These are phyloP conservation scores for Crossaster papposus DNA, from an alignment of 53 echinoderm and acorn worm genomes.

Conservation along the genomic window DNA sequence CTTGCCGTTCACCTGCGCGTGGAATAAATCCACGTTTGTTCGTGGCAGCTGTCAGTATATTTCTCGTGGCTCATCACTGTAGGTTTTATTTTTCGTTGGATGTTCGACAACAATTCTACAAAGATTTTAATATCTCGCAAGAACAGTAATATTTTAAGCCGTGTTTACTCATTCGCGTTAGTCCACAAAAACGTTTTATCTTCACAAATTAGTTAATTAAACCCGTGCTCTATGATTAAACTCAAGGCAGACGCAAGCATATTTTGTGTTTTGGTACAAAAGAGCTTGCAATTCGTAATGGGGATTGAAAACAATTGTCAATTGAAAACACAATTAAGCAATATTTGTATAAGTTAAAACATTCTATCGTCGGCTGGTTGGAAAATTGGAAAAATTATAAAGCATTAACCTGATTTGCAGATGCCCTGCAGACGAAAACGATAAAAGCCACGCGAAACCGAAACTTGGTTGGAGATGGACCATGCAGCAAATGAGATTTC, in stretches of 20 bases:
- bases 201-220: neutral
- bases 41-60: neutral
- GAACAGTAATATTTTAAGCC: neutral
- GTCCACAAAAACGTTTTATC: neutral
- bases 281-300: neutral
- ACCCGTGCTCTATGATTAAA: no score
- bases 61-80: neutral
- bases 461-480: neutral
- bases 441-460: neutral
- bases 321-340: neutral
- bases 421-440: neutral
- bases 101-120: neutral
- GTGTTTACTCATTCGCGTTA: neutral
- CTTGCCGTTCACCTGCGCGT: constrained; percentile 59
- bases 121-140: neutral
- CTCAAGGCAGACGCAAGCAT: neutral
- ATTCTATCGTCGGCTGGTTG: no score
- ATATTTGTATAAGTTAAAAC: no score
- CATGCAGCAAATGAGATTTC: neutral
- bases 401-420: neutral
- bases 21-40: neutral
- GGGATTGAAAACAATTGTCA: neutral
- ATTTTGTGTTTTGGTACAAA: neutral
- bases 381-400: neutral
- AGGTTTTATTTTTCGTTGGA: neutral